A percentile compares a stretch with the other conserved stretches of the same genome.
Evolutionary conservation across 2,113 vertebrate genomes (phyloP).

Genomic region (Petrocephalus microphthalmus): DNA sequence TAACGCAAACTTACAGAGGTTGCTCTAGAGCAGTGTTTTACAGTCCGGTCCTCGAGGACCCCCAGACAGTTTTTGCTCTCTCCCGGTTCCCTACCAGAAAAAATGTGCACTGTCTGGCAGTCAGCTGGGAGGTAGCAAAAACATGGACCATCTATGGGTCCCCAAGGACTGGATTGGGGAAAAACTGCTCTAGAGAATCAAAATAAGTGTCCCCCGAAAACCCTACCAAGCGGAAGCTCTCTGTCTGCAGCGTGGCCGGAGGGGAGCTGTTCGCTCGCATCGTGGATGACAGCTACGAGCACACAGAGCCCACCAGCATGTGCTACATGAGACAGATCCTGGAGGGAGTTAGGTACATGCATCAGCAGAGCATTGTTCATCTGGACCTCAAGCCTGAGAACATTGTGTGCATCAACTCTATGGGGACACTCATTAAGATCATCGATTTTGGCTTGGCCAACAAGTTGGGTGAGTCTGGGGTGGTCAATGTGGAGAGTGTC

Average conservation of each 20-base stretch:
- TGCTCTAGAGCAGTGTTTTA: too few relatives aligned
- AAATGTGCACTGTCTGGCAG: not conserved
- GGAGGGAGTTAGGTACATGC: slow-evolving; percentile 72
- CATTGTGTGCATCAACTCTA: slow-evolving; percentile 68
- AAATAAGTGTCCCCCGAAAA: not conserved
- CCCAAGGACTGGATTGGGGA: not conserved
- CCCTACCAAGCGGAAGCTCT: not conserved
- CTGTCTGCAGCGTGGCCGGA: slow-evolving; percentile 61
- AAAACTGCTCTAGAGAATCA: not conserved
- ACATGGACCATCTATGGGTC: not conserved
- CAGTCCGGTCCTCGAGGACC: too few relatives aligned
- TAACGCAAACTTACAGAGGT: not conserved
- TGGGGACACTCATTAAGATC: slow-evolving; percentile 70
- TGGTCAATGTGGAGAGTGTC: not conserved
- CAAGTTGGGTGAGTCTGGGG: slow-evolving; percentile 62
- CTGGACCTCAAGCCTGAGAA: slow-evolving; percentile 84
- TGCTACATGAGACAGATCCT: slow-evolving; percentile 79
- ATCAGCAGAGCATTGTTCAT: slow-evolving; percentile 66
- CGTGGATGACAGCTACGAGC: slow-evolving; percentile 70
- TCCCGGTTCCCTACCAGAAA: too few relatives aligned
- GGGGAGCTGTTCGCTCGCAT: slow-evolving; percentile 81
- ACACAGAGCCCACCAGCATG: slow-evolving; percentile 73
- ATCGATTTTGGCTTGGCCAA: slow-evolving; percentile 75
- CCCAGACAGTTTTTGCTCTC: too few relatives aligned
- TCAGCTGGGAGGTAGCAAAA: not conserved